Base-by-base conservation (phyloP, 1,140 invertebrate genomes). In the Lucilia sericata region DNA sequence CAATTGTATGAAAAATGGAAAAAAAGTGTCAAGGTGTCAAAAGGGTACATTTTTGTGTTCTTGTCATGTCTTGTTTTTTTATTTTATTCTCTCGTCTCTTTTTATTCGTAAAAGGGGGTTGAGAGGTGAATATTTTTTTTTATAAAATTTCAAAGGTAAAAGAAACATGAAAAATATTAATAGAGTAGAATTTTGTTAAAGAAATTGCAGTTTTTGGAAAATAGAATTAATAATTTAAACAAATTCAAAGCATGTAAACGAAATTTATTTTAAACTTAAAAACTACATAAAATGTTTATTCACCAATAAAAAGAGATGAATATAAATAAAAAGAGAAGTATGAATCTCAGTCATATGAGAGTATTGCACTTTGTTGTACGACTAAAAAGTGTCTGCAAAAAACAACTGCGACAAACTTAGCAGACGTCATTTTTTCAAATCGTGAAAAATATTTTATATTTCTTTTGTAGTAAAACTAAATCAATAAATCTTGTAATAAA, bases 11-110 rank as follows among this genome's bases (percentile, higher is more conserved):
- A 80, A 49, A 30, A 30, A 30, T 30, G 25, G 25, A 30, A 30
- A 30, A 80, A 80, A 80, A 80, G 76, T 80, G 47, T 80, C 76
- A 80, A 80, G 76, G 76, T 80, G 76, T 80, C 76, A 49, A 49
- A 80, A 80, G 76, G 76, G 76, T 80, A 76, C 36, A 36, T 80
- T 80, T 21, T 80, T 49, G n/a, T 51, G 14, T 78, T 78, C n/a
- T 47, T 78, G 74, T 76, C 74, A 42, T 76, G 74, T 36, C 30
- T 76, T 76, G 30, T 42, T 42, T 21, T 55, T 55, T 55, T 55
- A 1, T 55, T 55, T 14, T 55, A 13, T 55, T n/a, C 51, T 55
- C 51, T 55, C 51, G 51, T 55, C 51, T 55, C 51, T 12, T 55
- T 70, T 70, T 70, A n/a, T 70, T 21, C n/a, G 13, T 55, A 55